A percentile compares a stretch with the other conserved stretches of the same genome.
phyloP scores from a whole-genome alignment of 2,888 invertebrate species.

The Hirtodrosophila histrioides region DNA sequence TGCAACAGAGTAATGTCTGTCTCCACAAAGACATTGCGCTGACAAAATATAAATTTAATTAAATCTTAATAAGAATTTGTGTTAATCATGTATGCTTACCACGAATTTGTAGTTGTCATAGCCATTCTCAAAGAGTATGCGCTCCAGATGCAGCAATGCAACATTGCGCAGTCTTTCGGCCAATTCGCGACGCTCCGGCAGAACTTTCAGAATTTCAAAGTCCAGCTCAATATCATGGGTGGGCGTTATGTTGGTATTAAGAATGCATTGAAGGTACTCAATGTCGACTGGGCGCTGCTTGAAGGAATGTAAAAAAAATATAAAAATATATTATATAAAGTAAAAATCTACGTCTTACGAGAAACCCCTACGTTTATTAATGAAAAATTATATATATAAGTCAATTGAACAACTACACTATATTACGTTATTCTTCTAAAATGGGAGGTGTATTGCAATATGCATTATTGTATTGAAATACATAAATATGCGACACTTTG shows the following conservation, averaged over 20 bases:
- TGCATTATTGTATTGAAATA: no score
- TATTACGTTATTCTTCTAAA: no score
- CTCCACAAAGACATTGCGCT: constrained; percentile 95
- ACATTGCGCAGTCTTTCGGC: constrained; percentile 92
- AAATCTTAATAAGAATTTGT: neutral
- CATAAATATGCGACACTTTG: no score
- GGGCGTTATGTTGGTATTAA: constrained; percentile 83
- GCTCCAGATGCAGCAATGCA: constrained; percentile 92
- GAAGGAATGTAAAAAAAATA: no score
- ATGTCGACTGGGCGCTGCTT: no score
- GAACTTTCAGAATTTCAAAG: constrained; percentile 72
- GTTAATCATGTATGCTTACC: constrained; percentile 87
- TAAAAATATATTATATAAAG: no score
- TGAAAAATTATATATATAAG: no score
- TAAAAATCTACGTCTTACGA: no score
- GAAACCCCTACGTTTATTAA: no score
- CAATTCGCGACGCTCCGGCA: constrained; percentile 72
- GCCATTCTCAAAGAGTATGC: constrained; percentile 93
- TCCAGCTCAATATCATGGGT: constrained; percentile 77
- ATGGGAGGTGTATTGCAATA: no score
- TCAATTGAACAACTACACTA: no score
- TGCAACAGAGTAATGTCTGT: constrained; percentile 93
- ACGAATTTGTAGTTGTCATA: constrained; percentile 96
- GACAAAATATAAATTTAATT: constrained; percentile 28
- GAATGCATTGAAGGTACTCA: no score